Evolutionary conservation across 2,888 invertebrate species (phyloP).

Genomic region (Poecilobothrus nobilitatus): DNA sequence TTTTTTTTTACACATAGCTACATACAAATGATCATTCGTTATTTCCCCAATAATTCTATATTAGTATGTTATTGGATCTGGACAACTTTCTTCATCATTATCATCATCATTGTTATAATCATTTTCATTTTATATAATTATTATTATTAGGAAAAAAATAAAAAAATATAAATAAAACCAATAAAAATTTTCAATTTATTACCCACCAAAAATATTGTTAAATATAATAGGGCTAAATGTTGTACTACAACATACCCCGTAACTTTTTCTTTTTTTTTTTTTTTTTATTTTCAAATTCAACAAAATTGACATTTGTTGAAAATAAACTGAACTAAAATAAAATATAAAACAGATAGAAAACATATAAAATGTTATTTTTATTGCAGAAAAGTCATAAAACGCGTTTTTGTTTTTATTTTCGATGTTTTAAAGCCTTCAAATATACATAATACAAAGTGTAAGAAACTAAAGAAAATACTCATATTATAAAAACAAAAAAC

Average conservation of each 20-base stretch:
- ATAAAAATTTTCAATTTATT: neutral
- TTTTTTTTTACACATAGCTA: neutral
- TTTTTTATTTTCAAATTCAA: neutral
- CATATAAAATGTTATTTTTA: neutral
- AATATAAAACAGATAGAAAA: neutral
- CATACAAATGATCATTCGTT: neutral
- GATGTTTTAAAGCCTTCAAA: neutral
- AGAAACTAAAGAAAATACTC: neutral
- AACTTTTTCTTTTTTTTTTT: neutral
- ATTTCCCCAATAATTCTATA: neutral
- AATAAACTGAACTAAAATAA: neutral
- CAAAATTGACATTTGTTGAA: neutral
- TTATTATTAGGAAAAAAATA: no score
- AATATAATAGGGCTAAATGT: neutral
- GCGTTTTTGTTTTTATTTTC: neutral
- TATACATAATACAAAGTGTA: no score
- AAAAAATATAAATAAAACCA: no score
- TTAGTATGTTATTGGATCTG: neutral
- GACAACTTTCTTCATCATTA: neutral
- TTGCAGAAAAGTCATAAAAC: neutral
- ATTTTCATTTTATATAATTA: no score
- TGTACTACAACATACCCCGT: no score
- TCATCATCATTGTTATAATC: no score
- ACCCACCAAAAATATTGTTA: neutral
- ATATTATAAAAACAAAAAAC: no score